Percentiles rank a stretch among this genome's conserved stretches.
phyloP scores from a whole-genome alignment of 92 coral and sea anemone genomes.

The Hydrozoanthus gracilis region DNA sequence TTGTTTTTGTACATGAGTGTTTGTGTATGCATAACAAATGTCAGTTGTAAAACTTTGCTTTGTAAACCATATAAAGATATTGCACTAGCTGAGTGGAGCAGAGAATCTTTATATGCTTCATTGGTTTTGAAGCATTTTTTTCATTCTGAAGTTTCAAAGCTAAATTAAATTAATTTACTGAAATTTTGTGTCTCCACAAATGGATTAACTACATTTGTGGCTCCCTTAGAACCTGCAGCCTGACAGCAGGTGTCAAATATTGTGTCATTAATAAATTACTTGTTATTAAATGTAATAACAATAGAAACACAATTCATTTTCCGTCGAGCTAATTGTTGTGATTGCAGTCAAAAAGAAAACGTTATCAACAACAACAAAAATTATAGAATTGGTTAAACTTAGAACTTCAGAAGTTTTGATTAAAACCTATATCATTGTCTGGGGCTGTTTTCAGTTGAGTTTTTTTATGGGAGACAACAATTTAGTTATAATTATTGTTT shows the following conservation, averaged over 20 bases:
- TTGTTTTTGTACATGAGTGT: conserved; percentile 30
- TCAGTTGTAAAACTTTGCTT: not conserved
- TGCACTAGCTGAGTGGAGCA: not conserved
- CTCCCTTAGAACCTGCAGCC: conserved; percentile 13
- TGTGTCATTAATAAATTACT: conserved; percentile 29
- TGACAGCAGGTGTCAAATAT: conserved; percentile 23
- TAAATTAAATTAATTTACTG: too few relatives aligned
- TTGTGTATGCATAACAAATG: conserved; percentile 26
- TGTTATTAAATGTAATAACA: conserved; percentile 20
- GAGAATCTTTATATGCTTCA: not conserved
- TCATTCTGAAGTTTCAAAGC: not conserved
- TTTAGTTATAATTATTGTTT: too few relatives aligned
- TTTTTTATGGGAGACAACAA: too few relatives aligned
- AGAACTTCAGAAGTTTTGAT: too few relatives aligned
- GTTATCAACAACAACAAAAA: not conserved
- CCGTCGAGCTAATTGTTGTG: not conserved
- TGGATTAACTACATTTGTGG: conserved; percentile 16
- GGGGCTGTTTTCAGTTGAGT: too few relatives aligned
- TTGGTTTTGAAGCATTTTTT: not conserved
- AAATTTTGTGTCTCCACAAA: not conserved
- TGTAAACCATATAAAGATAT: not conserved
- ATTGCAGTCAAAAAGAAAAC: not conserved
- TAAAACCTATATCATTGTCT: too few relatives aligned
- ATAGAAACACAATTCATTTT: not conserved
- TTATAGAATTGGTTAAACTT: not conserved